Evolutionary conservation across 2,797 vertebrate genomes (phyloP).

Genomic region (Discoglossus pictus): DNA sequence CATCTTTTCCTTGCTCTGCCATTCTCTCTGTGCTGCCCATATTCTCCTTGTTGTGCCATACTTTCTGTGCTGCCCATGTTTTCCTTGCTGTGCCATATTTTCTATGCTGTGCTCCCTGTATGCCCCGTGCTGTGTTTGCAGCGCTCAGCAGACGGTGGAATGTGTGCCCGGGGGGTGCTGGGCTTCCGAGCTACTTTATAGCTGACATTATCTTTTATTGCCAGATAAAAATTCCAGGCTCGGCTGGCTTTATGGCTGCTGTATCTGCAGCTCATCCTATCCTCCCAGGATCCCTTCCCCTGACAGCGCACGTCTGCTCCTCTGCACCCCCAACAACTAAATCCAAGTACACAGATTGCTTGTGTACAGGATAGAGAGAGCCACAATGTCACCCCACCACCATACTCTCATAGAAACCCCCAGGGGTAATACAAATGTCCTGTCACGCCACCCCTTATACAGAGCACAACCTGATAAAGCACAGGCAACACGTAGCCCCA

Average conservation of each 20-base stretch:
- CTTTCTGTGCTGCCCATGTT: neutral
- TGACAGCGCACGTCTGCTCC: constrained; percentile 9
- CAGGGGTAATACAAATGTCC: too few species aligned
- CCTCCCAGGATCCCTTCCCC: constrained; percentile 42
- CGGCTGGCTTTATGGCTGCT: constrained; percentile 56
- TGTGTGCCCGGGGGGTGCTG: constrained; percentile 38
- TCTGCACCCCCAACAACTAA: neutral
- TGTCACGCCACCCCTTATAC: too few species aligned
- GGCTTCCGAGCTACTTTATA: constrained; percentile 53
- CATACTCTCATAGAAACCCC: too few species aligned
- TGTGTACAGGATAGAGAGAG: too few species aligned
- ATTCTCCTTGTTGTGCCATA: constrained; percentile 5
- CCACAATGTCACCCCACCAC: constrained; percentile 1
- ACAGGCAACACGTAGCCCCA: too few species aligned
- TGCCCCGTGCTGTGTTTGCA: constrained; percentile 49
- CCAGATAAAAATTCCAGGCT: constrained; percentile 54
- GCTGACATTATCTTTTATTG: constrained; percentile 60
- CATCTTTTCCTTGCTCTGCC: too few species aligned
- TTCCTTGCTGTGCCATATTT: constrained; percentile 1
- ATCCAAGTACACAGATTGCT: neutral
- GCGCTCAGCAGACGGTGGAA: constrained; percentile 49
- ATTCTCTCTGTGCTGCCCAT: neutral
- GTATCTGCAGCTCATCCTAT: constrained; percentile 49
- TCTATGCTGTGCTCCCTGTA: constrained; percentile 25
- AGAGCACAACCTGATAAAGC: too few species aligned